Evolutionary conservation across 1,140 invertebrate genomes (phyloP).

Genomic region (Drosophila trapezifrons): DNA sequence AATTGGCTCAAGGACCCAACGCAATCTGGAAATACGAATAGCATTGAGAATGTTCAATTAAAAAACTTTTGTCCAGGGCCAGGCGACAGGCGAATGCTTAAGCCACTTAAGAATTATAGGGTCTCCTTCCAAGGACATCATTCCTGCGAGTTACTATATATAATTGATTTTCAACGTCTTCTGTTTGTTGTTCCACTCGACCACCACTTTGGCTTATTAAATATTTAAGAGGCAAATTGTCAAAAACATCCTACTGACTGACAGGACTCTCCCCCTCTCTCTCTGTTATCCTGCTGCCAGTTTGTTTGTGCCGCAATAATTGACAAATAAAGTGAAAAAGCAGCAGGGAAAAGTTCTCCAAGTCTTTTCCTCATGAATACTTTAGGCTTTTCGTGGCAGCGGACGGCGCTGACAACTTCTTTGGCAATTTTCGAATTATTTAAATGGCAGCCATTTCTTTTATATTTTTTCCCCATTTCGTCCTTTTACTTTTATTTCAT

Average conservation of each 20-base stretch:
- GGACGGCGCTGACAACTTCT: conserved; percentile 23
- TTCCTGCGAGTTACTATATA: conserved; percentile 14
- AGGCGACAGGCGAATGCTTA: conserved; percentile 29
- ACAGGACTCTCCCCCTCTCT: conserved; percentile 33
- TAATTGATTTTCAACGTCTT: conserved; percentile 74
- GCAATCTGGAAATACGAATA: conserved; percentile 3
- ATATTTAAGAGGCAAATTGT: conserved; percentile 74
- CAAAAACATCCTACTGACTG: conserved; percentile 63
- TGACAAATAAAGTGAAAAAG: conserved; percentile 64
- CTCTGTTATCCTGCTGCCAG: conserved; percentile 3
- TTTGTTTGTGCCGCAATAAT: conserved; percentile 57
- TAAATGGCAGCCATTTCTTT: conserved; percentile 57
- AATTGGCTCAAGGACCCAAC: conserved; percentile 27
- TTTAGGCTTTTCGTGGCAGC: conserved; percentile 35
- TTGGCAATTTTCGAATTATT: conserved; percentile 68
- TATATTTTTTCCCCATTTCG: conserved; percentile 2
- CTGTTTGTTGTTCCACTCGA: conserved; percentile 54
- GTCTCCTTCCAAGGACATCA: neutral
- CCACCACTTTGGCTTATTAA: conserved; percentile 79
- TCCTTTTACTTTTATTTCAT: conserved; percentile 56
- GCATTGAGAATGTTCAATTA: conserved; percentile 70
- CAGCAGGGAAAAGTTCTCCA: conserved; percentile 39
- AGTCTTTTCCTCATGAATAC: conserved; percentile 59
- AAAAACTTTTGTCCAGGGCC: conserved; percentile 48
- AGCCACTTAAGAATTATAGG: conserved; percentile 67